Evolutionary conservation across 2,797 vertebrate genomes (phyloP), one percentile per base, ranked within the genome.

Genomic region (Thalassophryne amazonica): DNA sequence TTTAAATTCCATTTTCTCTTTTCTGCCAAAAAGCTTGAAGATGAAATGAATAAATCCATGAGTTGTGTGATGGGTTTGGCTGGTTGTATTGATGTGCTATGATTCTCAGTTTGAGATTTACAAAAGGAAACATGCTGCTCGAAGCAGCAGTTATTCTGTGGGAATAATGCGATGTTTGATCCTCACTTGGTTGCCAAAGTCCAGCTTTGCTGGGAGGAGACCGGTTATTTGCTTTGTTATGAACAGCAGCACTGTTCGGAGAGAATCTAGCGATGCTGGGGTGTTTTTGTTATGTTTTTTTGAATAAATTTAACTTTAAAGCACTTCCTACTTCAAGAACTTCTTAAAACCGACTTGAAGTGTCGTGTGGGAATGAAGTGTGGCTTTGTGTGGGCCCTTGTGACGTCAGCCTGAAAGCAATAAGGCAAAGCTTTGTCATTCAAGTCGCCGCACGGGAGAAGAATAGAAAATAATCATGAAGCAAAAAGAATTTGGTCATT

Each of bases 341-440:
- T 46, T 53, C 23, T 15, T 53, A 32, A 36, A 42, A 50, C 61
- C 65, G 70, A 69, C 66, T 64, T 35, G 29, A 42, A 7, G 37
- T 43, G 77, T 83, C 32, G 60, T 25, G 47, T n/a, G 10, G 19
- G 24, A 46, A 45, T 36, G 50, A 68, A 70, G n/a, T 50, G 31
- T 5, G 2, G 50, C 66, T 80, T 78, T 81, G 67, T 74, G 47
- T 18, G 5, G 34, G 66, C 68, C 64, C 46, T 37, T 17, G 30
- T 31, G 40, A 67, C 48, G 75, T 71, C 38, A 66, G 54, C 57
- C 68, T 73, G 54, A 60, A 63, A 78, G 61, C 62, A 45, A 28
- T 7, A n/a, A n/a, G n/a, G 12, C 24, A 6, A 29, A 50, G 65
- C 70, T 81, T 83, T 81, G 64, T 81, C 76, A 78, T 83, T 81